These are phyloP conservation scores for Lordiphosa andalusiaca DNA, from an alignment of 2,888 invertebrate genomes.

Conservation along the genomic window DNA sequence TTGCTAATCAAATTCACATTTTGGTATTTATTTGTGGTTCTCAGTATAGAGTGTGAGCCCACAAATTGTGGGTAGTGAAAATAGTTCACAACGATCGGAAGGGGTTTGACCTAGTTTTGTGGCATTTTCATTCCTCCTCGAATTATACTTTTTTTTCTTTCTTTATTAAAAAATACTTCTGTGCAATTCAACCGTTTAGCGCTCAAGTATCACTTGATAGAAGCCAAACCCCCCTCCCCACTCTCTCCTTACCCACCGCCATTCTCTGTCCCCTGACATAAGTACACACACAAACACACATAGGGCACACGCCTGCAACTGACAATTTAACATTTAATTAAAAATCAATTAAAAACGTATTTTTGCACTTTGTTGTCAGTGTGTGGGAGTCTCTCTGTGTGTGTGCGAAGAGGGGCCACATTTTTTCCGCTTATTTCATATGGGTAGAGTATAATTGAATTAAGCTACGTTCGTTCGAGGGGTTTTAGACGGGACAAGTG, in stretches of 20 bases:
- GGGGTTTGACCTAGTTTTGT: slow-evolving; percentile 23
- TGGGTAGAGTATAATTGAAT: slow-evolving; percentile 53
- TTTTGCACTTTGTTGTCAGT: slow-evolving; percentile 45
- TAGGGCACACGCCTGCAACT: slow-evolving; percentile 50
- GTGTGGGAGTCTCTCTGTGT: slow-evolving; percentile 2
- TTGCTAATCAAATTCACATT: too few species aligned
- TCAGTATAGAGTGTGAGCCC: too few species aligned
- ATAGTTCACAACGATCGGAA: slow-evolving; percentile 9
- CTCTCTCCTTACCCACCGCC: too few species aligned
- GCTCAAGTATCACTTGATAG: too few species aligned
- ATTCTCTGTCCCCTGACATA: too few species aligned
- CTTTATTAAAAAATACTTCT: background rate
- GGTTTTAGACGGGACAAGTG: slow-evolving; percentile 16
- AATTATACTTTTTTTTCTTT: slow-evolving; percentile 5
- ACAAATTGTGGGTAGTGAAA: too few species aligned
- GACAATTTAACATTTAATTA: slow-evolving; percentile 71
- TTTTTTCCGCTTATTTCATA: slow-evolving; percentile 15
- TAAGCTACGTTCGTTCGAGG: slow-evolving; percentile 38
- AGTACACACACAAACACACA: slow-evolving; percentile 2
- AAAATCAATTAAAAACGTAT: slow-evolving; percentile 66
- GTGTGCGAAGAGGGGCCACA: slow-evolving; percentile 10
- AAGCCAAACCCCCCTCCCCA: too few species aligned
- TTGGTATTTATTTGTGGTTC: too few species aligned
- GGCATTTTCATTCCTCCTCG: too few species aligned
- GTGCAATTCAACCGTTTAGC: slow-evolving; percentile 10